Evolutionary conservation across 2,888 invertebrate genomes (phyloP), one percentile per base, ranked within the genome.

Genomic region (Ochlodes sylvanus): DNA sequence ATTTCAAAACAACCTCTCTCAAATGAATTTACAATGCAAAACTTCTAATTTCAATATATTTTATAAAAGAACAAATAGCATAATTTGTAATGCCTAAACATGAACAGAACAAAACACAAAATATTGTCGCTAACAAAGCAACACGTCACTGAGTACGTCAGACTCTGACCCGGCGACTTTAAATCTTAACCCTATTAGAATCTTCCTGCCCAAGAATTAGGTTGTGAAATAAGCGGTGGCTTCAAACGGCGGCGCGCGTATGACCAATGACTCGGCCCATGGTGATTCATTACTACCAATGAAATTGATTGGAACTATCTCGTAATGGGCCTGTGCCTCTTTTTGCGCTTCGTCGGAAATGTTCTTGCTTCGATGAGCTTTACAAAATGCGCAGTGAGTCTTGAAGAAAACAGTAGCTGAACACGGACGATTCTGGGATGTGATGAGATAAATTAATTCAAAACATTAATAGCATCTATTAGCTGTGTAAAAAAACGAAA

Each of bases 121-220:
- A 55, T n/a, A 21, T 6, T 7, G 32, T 55, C 21, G 10, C 34
- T 15, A 65, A 57, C 34, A 65, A 38, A 57, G 63, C 57, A 19
- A 54, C 66, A 55, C 70, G 32, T 70, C 70, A 64, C 19, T 14
- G 14, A 14, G 21, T 54, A 42, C 52, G 70, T 65, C 73, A 69
- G 70, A 74, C 78, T 82, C 83, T 86, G 86, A 86, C 87, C 87
- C 82, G 78, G 72, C 82, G 82, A 79, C 79, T 83, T 82, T 82
- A 89, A 92, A 91, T 91, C 92, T 85, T 87, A 86, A 89, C 86
- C 88, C 85, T 83, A 90, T 92, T 91, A 91, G 86, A 83, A 85
- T 85, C 87, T 90, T 90, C 92, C 90, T 89, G 89, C 83, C 77
- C 75, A 75, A 76, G 77, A 86, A 82, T 86, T 83, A 78, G 76